Evolutionary conservation across 23 tunicate species (phyloP).

Genomic region (Halocynthia roretzi): DNA sequence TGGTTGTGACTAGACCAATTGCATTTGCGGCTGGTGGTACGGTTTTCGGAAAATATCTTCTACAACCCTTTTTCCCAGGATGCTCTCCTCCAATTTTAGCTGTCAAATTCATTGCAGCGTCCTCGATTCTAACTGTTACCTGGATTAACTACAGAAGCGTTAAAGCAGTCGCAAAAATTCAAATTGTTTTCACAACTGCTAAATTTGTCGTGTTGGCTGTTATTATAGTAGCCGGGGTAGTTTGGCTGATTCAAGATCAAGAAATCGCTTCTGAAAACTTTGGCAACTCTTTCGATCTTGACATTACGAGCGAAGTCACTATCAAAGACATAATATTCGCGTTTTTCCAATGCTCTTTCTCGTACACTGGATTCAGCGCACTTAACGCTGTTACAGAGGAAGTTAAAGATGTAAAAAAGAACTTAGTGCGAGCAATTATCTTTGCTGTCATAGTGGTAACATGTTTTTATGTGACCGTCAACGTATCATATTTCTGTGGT

Average conservation of each 20-base stretch:
- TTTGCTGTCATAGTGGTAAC: conserved; percentile 10
- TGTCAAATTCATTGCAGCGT: conserved; percentile 23
- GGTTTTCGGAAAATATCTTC: conserved; percentile 27
- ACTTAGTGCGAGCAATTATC: conserved; percentile 16
- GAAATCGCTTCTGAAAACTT: conserved; percentile 15
- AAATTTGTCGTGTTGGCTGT: conserved; percentile 27
- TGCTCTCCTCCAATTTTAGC: conserved; percentile 12
- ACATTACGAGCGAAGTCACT: not conserved
- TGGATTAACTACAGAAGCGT: conserved; percentile 33
- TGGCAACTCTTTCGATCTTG: conserved; percentile 7
- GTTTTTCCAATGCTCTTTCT: conserved; percentile 25
- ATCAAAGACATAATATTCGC: conserved; percentile 19
- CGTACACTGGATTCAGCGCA: conserved; percentile 28
- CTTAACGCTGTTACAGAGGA: conserved; percentile 28
- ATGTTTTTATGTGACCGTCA: conserved; percentile 19
- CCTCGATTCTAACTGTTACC: not conserved
- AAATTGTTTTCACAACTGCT: conserved; percentile 21
- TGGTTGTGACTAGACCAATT: not conserved
- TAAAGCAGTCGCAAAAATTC: conserved; percentile 10
- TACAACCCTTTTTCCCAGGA: conserved; percentile 16
- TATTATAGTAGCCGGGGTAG: conserved; percentile 23
- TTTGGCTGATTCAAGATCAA: too few relatives aligned
- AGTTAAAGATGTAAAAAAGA: conserved; percentile 16
- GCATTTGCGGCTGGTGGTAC: conserved; percentile 3
- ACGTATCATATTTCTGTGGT: conserved; percentile 47